These are phyloP conservation scores for Oenanthe oenanthe DNA, from an alignment of 2,113 vertebrate genomes.

Conservation along the genomic window DNA sequence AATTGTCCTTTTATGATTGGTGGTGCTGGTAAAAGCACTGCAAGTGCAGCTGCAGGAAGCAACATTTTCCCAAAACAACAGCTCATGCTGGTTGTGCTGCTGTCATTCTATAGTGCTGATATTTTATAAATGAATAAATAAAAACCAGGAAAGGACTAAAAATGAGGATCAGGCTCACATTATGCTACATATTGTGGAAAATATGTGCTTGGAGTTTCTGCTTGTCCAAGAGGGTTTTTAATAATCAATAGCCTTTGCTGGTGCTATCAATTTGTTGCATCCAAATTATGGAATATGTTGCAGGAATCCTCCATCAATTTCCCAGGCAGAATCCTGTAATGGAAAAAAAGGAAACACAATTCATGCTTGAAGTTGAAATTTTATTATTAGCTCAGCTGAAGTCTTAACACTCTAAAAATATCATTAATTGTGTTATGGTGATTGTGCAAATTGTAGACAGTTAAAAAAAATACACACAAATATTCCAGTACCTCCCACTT, in stretches of 20 bases:
- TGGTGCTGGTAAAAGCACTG: not conserved
- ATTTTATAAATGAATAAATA: not conserved
- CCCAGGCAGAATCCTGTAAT: not conserved
- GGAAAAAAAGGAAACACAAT: not conserved
- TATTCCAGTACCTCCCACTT: not conserved
- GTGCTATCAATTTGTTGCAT: not conserved
- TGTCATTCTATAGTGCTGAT: not conserved
- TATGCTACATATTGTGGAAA: not conserved
- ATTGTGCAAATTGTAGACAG: not conserved
- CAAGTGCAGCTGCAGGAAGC: not conserved
- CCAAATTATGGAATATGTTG: not conserved
- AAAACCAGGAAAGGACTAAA: not conserved
- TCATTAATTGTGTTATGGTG: not conserved
- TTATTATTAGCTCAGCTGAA: not conserved
- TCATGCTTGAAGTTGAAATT: not conserved
- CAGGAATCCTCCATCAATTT: not conserved
- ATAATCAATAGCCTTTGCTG: not conserved
- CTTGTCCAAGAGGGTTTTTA: not conserved
- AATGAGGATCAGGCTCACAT: not conserved
- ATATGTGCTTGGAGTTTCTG: not conserved
- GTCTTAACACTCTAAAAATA: not conserved
- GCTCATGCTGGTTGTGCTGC: not conserved
- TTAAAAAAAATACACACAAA: not conserved
- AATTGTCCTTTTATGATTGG: not conserved
- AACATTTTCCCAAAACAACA: not conserved